A percentile compares a stretch with the other conserved stretches of the same genome.
phyloP scores from a whole-genome alignment of 2,797 vertebrate genomes.

The Stomatorhinus walkeri region DNA sequence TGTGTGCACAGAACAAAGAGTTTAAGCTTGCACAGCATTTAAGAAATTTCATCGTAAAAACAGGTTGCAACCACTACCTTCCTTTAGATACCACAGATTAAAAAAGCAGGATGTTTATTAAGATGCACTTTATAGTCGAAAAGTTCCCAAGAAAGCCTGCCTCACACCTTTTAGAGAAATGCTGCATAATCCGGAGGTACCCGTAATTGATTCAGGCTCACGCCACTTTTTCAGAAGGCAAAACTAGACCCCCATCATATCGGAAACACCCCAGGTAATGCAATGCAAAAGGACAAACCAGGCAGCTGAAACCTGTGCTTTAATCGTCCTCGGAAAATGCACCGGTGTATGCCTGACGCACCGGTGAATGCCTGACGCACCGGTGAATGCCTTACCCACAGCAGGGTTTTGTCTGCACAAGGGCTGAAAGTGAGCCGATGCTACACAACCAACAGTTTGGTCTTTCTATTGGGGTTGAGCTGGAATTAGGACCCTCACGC shows the following conservation, averaged over 20 bases:
- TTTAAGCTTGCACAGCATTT: neutral
- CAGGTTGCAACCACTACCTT: slow-evolving; percentile 17
- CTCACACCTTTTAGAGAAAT: neutral
- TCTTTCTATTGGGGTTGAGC: neutral
- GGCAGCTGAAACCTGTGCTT: neutral
- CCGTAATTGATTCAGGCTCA: neutral
- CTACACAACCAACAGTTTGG: neutral
- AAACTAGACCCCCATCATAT: neutral
- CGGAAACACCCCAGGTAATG: neutral
- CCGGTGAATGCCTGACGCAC: neutral
- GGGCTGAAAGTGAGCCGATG: neutral
- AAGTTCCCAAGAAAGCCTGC: neutral
- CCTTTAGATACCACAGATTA: slow-evolving; percentile 24
- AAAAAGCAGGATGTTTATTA: slow-evolving; percentile 21
- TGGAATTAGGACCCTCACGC: neutral
- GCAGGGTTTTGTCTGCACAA: neutral
- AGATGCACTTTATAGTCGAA: neutral
- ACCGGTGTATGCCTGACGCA: neutral
- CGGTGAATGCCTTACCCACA: neutral
- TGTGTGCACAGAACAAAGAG: neutral
- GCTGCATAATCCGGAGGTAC: neutral
- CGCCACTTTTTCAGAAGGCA: neutral
- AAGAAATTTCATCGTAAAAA: neutral
- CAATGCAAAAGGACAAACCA: neutral
- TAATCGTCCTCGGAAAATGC: neutral